These are phyloP conservation scores for Terrapene triunguis DNA, from an alignment of 2,113 vertebrate genomes.

Conservation along the genomic window DNA sequence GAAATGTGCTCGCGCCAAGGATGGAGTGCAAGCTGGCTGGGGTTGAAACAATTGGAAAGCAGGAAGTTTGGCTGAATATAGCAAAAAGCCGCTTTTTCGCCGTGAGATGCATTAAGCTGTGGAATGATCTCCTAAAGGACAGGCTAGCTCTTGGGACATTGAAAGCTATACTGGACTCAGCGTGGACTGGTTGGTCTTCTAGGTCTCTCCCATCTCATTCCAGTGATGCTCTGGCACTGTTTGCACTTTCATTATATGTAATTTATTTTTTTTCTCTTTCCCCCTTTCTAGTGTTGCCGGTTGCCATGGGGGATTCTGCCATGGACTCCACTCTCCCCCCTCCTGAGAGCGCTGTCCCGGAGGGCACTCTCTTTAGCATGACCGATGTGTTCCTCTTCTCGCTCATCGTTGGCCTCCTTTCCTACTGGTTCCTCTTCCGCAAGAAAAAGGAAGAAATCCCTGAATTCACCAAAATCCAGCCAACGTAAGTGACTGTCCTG, in stretches of 20 bases:
- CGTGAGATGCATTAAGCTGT: background rate
- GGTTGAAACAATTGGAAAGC: background rate
- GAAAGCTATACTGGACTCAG: background rate
- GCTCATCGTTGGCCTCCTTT: constrained; percentile 83
- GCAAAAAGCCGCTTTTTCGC: background rate
- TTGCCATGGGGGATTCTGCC: constrained; percentile 76
- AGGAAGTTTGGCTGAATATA: background rate
- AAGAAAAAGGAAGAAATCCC: constrained; percentile 89
- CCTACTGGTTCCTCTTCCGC: constrained; percentile 91
- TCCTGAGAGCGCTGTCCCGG: constrained; percentile 53
- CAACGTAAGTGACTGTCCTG: constrained; percentile 48
- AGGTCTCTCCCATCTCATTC: background rate
- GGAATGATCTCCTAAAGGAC: background rate
- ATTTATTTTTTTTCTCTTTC: background rate
- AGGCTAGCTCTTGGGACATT: background rate
- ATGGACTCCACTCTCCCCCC: constrained; percentile 41
- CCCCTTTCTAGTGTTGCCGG: background rate
- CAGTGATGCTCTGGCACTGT: background rate
- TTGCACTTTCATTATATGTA: background rate
- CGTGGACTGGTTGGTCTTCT: background rate
- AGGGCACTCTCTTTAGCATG: constrained; percentile 83
- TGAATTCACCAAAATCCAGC: constrained; percentile 87
- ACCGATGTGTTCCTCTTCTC: constrained; percentile 89
- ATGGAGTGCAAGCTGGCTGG: background rate
- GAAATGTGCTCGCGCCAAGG: background rate